These are phyloP conservation scores for Ophion costatus DNA, from an alignment of 2,888 invertebrate species.

Conservation along the genomic window DNA sequence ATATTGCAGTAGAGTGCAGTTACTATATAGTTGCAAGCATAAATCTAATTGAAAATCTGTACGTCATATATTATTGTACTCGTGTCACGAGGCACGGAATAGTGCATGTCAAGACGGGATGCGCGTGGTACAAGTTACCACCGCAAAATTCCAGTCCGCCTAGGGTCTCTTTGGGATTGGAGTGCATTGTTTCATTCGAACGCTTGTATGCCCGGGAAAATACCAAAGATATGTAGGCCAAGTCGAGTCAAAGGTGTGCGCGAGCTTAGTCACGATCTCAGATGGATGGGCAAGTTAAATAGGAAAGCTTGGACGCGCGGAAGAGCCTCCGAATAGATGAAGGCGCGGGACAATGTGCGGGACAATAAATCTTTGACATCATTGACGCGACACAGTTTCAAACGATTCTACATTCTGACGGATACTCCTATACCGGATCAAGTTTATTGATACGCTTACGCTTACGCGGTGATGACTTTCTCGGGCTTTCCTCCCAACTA, in stretches of 20 bases:
- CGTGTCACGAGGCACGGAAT: too few relatives aligned
- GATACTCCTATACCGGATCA: slow-evolving; percentile 19
- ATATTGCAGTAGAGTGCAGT: too few relatives aligned
- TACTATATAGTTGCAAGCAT: too few relatives aligned
- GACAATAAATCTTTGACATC: slow-evolving; percentile 33
- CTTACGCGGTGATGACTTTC: too few relatives aligned
- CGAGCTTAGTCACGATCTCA: slow-evolving; percentile 52
- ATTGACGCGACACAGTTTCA: slow-evolving; percentile 40
- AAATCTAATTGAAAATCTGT: too few relatives aligned
- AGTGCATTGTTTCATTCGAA: slow-evolving; percentile 54
- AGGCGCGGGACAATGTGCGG: background rate
- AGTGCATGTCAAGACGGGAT: background rate
- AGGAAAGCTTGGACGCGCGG: slow-evolving; percentile 19
- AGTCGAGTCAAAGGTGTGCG: slow-evolving; percentile 52
- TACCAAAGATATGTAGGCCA: slow-evolving; percentile 59
- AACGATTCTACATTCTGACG: slow-evolving; percentile 29
- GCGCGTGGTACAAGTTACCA: background rate
- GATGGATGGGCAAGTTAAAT: slow-evolving; percentile 31
- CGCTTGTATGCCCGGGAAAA: background rate
- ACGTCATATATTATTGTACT: too few relatives aligned
- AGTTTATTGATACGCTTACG: too few relatives aligned
- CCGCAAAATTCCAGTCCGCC: background rate
- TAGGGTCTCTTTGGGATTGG: background rate
- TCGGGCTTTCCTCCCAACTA: too few relatives aligned
- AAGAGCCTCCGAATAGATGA: too few relatives aligned